Conservation (phyloP, 2,888 invertebrate genomes). For the Limnephilus auricula region DNA sequence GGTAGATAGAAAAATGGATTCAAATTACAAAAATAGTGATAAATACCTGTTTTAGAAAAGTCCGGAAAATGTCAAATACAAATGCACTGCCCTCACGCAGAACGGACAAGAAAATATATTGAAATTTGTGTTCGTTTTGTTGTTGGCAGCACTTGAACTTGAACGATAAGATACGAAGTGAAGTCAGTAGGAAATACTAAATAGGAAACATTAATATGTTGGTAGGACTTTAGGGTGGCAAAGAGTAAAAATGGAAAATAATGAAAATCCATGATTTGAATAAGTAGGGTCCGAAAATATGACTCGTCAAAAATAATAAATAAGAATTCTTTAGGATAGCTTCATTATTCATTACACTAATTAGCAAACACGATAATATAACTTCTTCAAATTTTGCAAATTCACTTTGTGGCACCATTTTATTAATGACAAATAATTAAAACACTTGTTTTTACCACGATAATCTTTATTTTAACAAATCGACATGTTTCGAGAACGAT, state of each 20-base stretch:
- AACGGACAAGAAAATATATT: not conserved
- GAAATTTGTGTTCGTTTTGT: not conserved
- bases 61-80: constrained; percentile 18
- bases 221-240: not conserved
- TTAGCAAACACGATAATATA: not conserved
- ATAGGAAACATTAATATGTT: not conserved
- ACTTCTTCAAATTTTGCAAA: too few species aligned
- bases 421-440: too few species aligned
- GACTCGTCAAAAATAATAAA: too few species aligned
- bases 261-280: not conserved
- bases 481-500: too few species aligned
- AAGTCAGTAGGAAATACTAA: not conserved
- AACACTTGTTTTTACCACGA: too few species aligned
- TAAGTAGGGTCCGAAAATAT: not conserved
- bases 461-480: too few species aligned
- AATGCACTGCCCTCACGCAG: not conserved
- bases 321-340: not conserved
- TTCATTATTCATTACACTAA: not conserved
- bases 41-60: constrained; percentile 17
- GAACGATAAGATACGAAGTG: not conserved
- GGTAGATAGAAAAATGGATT: not conserved
- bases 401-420: too few species aligned
- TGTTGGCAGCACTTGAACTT: not conserved
- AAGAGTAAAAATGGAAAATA: not conserved
- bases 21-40: not conserved